Conservation (phyloP, 2,113 vertebrate species). For the Scytalopus superciliaris region DNA sequence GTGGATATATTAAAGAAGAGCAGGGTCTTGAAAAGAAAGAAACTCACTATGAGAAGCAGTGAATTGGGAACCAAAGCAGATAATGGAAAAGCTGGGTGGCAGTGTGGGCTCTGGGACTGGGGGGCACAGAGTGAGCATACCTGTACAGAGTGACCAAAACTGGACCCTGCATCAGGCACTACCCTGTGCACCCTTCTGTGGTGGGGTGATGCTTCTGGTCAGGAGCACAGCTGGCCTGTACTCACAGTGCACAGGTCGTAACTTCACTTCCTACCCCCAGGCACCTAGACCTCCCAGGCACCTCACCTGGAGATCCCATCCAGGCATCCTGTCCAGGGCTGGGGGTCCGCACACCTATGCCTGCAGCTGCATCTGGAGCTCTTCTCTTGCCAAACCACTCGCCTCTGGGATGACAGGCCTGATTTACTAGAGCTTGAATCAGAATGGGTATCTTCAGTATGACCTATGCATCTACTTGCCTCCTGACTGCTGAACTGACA, state of each 20-base stretch:
- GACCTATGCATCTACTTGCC: fast-evolving
- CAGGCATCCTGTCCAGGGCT: background rate
- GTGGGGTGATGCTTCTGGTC: background rate
- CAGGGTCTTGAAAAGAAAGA: background rate
- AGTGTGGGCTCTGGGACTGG: background rate
- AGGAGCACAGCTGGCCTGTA: background rate
- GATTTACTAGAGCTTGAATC: background rate
- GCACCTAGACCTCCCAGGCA: fast-evolving
- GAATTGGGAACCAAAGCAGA: background rate
- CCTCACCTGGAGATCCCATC: background rate
- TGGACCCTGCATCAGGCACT: fast-evolving
- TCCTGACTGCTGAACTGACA: background rate
- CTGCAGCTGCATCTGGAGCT: background rate
- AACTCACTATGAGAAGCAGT: fast-evolving
- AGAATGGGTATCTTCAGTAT: background rate
- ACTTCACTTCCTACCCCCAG: background rate
- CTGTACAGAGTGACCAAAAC: background rate
- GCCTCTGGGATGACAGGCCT: background rate
- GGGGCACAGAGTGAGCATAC: background rate
- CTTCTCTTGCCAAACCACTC: background rate
- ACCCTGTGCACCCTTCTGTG: background rate
- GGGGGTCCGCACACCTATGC: background rate
- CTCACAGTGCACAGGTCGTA: background rate
- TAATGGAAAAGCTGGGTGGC: background rate
- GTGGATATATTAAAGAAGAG: background rate